Percentiles rank a stretch among this genome's conserved stretches.
phyloP scores from a whole-genome alignment of 1,140 invertebrate genomes.

The Sycophaga agraensis region DNA sequence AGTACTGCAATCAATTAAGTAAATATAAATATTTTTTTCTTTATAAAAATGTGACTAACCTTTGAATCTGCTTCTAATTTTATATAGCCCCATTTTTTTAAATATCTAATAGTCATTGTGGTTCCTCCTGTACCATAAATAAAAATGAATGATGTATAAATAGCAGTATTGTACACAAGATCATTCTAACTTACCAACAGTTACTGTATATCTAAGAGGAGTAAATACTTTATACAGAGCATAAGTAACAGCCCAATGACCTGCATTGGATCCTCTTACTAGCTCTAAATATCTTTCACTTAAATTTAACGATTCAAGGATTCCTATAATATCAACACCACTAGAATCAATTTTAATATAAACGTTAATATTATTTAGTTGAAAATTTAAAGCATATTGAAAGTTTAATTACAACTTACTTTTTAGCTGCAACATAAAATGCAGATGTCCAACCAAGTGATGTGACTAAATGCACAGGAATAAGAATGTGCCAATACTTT shows the following conservation, averaged over 20 bases:
- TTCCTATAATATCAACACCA: constrained; percentile 80
- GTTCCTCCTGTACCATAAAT: constrained; percentile 56
- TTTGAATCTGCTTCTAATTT: constrained; percentile 48
- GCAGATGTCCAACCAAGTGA: constrained; percentile 81
- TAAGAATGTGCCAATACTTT: constrained; percentile 91
- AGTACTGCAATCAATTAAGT: not conserved
- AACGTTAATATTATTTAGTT: not conserved
- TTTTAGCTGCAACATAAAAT: constrained; percentile 85
- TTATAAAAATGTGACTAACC: no score
- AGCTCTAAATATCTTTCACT: constrained; percentile 76
- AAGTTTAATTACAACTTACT: constrained; percentile 61
- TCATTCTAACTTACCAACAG: constrained; percentile 66
- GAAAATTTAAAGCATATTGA: constrained; percentile 17
- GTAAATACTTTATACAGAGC: constrained; percentile 90
- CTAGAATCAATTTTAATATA: constrained; percentile 59
- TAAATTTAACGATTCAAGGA: constrained; percentile 74
- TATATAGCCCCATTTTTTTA: constrained; percentile 61
- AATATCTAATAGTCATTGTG: constrained; percentile 61
- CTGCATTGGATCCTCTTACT: constrained; percentile 75
- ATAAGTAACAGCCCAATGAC: constrained; percentile 86
- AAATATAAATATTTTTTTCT: no score
- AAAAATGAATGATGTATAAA: not conserved
- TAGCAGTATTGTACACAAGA: not conserved
- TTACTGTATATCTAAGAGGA: constrained; percentile 86
- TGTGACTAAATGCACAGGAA: constrained; percentile 87